A percentile compares a stretch with the other conserved stretches of the same genome.
These are phyloP conservation scores for Steinernema carpocapsae DNA, from an alignment of 2,888 invertebrate species.

Conservation along the genomic window DNA sequence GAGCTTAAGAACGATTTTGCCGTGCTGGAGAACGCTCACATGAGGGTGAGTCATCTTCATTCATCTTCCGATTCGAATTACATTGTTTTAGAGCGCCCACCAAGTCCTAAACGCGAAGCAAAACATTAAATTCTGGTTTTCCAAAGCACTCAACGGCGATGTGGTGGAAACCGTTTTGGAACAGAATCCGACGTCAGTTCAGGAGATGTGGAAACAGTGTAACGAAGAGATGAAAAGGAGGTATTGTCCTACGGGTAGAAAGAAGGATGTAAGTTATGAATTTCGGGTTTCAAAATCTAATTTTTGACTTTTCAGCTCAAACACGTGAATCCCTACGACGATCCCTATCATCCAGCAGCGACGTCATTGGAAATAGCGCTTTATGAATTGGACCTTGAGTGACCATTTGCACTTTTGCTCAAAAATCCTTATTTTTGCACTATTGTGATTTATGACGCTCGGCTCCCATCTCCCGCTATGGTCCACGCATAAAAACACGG, in stretches of 20 bases:
- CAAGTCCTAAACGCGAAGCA: not conserved
- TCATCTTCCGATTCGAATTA: not conserved
- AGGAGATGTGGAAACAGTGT: conserved; percentile 1
- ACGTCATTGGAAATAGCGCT: not conserved
- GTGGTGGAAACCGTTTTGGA: not conserved
- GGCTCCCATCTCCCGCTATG: no score
- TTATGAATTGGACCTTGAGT: not conserved
- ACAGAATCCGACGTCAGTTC: not conserved
- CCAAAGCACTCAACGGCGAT: not conserved
- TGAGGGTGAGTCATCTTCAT: not conserved
- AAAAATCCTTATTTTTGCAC: no score
- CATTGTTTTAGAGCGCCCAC: not conserved
- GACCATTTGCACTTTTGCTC: no score
- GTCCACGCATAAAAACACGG: no score
- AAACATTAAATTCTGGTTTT: conserved; percentile 1
- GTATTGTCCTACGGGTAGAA: not conserved
- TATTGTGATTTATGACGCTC: no score
- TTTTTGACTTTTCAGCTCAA: not conserved
- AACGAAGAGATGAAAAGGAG: not conserved
- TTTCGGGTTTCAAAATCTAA: not conserved
- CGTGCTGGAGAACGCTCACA: not conserved
- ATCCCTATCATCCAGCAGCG: not conserved
- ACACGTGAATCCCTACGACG: not conserved
- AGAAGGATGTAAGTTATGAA: not conserved
- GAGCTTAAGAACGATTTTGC: not conserved